A percentile compares a stretch with the other conserved stretches of the same genome.
phyloP scores from a whole-genome alignment of 2,888 invertebrate species.

The Dryobotodes eremita region DNA sequence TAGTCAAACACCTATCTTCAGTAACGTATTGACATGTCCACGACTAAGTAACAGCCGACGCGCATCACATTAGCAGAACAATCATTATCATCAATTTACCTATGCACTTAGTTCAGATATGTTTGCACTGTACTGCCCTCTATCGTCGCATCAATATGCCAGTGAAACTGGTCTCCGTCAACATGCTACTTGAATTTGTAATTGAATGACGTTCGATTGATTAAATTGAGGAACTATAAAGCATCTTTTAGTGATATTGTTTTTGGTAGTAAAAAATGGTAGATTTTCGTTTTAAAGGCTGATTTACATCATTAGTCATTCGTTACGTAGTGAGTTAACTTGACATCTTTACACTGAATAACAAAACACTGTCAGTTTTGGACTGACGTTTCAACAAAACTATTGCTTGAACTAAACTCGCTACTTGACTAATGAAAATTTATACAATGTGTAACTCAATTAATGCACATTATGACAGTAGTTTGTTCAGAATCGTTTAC shows the following conservation, averaged over 20 bases:
- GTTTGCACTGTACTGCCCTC: constrained; percentile 47
- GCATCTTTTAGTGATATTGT: background rate
- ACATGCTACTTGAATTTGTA: constrained; percentile 53
- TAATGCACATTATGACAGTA: too few relatives aligned
- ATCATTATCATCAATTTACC: constrained; percentile 59
- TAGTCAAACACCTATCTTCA: background rate
- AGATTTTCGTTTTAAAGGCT: too few relatives aligned
- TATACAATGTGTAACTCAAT: too few relatives aligned
- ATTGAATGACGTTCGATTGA: constrained; percentile 49
- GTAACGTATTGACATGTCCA: background rate
- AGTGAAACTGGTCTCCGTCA: constrained; percentile 36
- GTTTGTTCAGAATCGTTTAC: too few relatives aligned
- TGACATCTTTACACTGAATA: too few relatives aligned
- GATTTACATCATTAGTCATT: too few relatives aligned
- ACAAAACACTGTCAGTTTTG: too few relatives aligned
- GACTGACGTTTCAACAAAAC: too few relatives aligned
- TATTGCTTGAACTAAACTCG: too few relatives aligned
- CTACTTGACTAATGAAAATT: too few relatives aligned
- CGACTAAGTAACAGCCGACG: constrained; percentile 16
- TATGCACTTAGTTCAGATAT: constrained; percentile 50
- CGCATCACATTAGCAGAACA: constrained; percentile 34
- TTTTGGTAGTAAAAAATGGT: background rate
- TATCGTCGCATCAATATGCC: constrained; percentile 56
- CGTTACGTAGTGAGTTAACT: too few relatives aligned
- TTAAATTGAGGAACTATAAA: background rate